Percentiles rank a stretch among this genome's conserved stretches.
phyloP scores from a whole-genome alignment of 2,888 invertebrate species.

The Drepanosiphum platanoidis region DNA sequence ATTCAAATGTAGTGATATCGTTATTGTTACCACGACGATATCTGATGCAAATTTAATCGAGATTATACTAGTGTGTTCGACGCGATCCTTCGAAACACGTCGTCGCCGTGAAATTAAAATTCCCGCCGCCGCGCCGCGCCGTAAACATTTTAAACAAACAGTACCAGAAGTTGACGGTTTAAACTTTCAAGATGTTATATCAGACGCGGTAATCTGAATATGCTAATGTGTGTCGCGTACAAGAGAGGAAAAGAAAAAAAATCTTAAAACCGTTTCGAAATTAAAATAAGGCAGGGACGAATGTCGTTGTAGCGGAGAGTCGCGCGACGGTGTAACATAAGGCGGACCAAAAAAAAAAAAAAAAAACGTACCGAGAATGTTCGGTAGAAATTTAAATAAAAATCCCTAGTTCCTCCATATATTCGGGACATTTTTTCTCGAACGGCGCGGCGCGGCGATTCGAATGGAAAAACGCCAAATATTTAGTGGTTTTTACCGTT shows the following conservation, averaged over 20 bases:
- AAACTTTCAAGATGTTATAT: neutral
- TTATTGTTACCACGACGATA: no score
- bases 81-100: no score
- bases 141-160: neutral
- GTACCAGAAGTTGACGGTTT: neutral
- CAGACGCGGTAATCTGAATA: neutral
- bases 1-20: no score
- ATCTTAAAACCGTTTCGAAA: neutral
- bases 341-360: neutral
- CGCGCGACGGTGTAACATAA: neutral
- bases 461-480: no score
- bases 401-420: no score
- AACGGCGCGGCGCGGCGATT: no score
- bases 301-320: neutral
- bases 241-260: neutral
- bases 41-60: no score
- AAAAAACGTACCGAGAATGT: no score
- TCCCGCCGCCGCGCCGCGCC: neutral
- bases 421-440: no score
- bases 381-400: no score
- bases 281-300: neutral
- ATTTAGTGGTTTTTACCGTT: no score
- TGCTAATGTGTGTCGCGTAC: neutral
- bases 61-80: no score
- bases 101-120: neutral